Conservation (phyloP, 2,113 vertebrate genomes). For the Cynopterus brachyotis region DNA sequence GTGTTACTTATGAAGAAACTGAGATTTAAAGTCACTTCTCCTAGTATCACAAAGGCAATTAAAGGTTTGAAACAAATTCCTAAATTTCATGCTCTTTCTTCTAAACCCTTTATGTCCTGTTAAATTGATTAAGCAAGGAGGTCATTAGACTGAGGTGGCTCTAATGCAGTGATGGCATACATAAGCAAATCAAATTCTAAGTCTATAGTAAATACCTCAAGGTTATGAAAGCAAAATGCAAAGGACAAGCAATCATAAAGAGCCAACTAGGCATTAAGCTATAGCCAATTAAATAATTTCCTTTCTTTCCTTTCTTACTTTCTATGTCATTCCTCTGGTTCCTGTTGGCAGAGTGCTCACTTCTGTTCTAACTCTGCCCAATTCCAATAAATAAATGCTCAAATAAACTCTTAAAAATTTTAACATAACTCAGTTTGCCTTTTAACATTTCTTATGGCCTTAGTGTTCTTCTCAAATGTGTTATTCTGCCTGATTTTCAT, state of each 20-base stretch:
- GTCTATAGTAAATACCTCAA: not conserved
- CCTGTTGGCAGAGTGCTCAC: not conserved
- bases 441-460: not conserved
- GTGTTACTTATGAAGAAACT: not conserved
- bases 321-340: not conserved
- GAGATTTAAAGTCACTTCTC: not conserved
- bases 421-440: not conserved
- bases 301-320: not conserved
- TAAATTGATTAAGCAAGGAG: not conserved
- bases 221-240: not conserved
- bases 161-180: not conserved
- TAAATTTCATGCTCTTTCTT: conserved; percentile 14
- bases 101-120: not conserved
- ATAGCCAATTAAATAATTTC: not conserved
- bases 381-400: not conserved
- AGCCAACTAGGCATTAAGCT: not conserved
- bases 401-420: not conserved
- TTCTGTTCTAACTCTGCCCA: not conserved
- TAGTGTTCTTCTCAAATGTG: not conserved
- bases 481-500: conserved; percentile 3
- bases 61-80: not conserved
- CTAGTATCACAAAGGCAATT: not conserved
- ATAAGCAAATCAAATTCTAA: not conserved
- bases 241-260: not conserved
- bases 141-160: not conserved